phyloP scores from a whole-genome alignment of 1,140 invertebrate genomes.

The Papilio dardanus region DNA sequence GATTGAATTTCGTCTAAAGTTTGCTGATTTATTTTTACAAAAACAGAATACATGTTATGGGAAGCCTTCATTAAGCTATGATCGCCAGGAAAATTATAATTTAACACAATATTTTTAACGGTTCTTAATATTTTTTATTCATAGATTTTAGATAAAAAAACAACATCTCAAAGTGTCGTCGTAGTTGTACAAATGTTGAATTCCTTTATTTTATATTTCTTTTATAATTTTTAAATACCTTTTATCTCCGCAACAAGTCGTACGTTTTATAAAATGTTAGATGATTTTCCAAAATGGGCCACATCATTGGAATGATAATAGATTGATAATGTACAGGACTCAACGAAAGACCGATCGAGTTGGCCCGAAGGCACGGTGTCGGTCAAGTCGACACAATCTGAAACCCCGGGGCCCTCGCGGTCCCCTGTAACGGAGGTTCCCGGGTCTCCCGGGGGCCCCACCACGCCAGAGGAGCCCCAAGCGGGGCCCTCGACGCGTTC shows the following conservation, averaged over 20 bases:
- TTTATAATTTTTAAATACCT: not conserved
- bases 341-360: slow-evolving; percentile 57
- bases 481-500: slow-evolving; percentile 64
- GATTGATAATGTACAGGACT: slow-evolving; percentile 60
- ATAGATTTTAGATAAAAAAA: slow-evolving; percentile 41
- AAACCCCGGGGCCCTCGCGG: slow-evolving; percentile 54
- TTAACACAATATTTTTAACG: not conserved
- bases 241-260: not conserved
- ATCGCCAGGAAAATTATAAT: not conserved
- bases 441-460: slow-evolving; percentile 38
- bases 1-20: too few species aligned
- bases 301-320: slow-evolving; percentile 45
- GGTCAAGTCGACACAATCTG: slow-evolving; percentile 52
- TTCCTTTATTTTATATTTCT: slow-evolving; percentile 58
- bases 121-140: not conserved
- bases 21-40: too few species aligned
- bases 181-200: slow-evolving; percentile 68
- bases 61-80: not conserved
- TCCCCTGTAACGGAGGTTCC: slow-evolving; percentile 50
- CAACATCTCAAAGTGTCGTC: slow-evolving; percentile 31
- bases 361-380: slow-evolving; percentile 53
- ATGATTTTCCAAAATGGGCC: slow-evolving; percentile 24
- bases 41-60: not conserved
- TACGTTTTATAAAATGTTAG: not conserved
- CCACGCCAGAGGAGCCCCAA: slow-evolving; percentile 57